Evolutionary conservation across 2,113 vertebrate genomes (phyloP).

Genomic region (Alouatta palliata): DNA sequence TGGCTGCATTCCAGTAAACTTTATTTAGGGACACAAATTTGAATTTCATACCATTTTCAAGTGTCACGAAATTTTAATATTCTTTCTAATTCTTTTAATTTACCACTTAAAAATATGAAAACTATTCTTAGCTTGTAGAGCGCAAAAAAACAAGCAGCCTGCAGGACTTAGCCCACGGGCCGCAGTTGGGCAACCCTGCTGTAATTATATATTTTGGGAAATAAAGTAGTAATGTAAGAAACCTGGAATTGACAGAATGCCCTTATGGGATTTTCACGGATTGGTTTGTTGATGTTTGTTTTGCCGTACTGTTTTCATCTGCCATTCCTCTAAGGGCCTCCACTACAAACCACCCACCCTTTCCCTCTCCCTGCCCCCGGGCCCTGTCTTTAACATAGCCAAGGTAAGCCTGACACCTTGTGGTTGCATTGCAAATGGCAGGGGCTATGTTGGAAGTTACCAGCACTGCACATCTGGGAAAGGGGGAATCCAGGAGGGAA

Average conservation of each 20-base stretch:
- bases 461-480: not conserved
- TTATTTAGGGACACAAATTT: not conserved
- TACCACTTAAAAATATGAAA: not conserved
- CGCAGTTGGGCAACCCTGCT: not conserved
- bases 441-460: not conserved
- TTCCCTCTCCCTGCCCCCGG: not conserved
- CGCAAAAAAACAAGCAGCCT: not conserved
- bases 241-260: not conserved
- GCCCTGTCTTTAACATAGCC: not conserved
- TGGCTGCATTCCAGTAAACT: not conserved
- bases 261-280: not conserved
- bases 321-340: not conserved
- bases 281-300: not conserved
- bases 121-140: not conserved
- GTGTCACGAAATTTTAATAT: not conserved
- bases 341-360: not conserved
- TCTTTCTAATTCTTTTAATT: not conserved
- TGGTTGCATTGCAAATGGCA: constrained; percentile 36
- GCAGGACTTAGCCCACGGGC: not conserved
- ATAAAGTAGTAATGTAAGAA: not conserved
- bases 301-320: not conserved
- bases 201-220: not conserved
- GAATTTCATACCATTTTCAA: constrained; percentile 7
- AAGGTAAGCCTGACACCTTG: constrained; percentile 80
- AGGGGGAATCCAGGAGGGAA: not conserved